Percentiles rank a stretch among this genome's conserved stretches.
These are phyloP conservation scores for Pogona vitticeps DNA, from an alignment of 2,113 vertebrate genomes.

Conservation along the genomic window DNA sequence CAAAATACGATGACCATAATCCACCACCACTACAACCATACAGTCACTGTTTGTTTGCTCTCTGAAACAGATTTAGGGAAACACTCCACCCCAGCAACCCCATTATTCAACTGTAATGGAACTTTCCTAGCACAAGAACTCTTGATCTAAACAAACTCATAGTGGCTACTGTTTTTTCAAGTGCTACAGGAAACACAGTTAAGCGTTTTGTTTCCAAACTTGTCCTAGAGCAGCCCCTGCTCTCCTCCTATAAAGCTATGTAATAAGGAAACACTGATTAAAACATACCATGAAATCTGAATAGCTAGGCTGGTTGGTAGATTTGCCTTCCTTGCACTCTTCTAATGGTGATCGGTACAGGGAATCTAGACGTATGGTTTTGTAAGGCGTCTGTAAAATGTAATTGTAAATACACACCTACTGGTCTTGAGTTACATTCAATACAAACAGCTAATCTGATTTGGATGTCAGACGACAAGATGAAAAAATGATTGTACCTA, in stretches of 20 bases:
- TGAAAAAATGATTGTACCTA: not conserved
- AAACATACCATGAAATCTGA: constrained; percentile 32
- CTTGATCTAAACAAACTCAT: not conserved
- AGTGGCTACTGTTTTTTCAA: no score
- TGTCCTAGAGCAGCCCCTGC: not conserved
- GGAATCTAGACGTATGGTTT: constrained; percentile 19
- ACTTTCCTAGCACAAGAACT: not conserved
- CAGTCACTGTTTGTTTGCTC: not conserved
- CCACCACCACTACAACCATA: not conserved
- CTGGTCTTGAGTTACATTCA: not conserved
- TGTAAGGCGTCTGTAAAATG: constrained; percentile 33
- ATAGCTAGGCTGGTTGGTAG: constrained; percentile 18
- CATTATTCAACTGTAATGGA: not conserved
- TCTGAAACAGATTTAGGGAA: not conserved
- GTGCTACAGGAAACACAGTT: not conserved
- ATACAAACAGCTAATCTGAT: not conserved
- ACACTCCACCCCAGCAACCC: not conserved
- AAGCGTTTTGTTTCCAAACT: not conserved
- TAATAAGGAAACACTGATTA: not conserved
- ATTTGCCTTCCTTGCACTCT: constrained; percentile 24
- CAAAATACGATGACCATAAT: not conserved
- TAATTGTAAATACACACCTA: constrained; percentile 25
- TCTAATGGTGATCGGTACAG: constrained; percentile 6
- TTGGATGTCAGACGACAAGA: not conserved
- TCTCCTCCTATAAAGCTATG: constrained; percentile 1